Evolutionary conservation across 2,113 vertebrate genomes (phyloP).

Genomic region (Catharus minimus): DNA sequence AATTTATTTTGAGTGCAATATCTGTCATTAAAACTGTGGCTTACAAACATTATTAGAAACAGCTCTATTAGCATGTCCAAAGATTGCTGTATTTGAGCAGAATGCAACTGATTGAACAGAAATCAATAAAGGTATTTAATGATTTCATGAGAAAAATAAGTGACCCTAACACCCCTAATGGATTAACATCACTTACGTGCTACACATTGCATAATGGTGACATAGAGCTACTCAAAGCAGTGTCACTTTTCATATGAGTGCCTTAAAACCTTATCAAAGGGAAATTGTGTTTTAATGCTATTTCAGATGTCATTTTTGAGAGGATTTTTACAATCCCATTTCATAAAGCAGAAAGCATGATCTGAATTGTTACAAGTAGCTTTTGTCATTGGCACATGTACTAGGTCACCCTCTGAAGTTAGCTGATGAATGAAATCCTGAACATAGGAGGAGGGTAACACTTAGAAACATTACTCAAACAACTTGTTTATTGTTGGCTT

Average conservation of each 20-base stretch:
- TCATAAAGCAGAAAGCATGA: constrained; percentile 73
- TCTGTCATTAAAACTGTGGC: constrained; percentile 40
- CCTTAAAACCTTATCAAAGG: constrained; percentile 75
- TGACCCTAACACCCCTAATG: constrained; percentile 81
- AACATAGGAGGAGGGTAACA: not conserved
- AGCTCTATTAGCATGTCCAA: constrained; percentile 48
- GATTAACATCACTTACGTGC: constrained; percentile 74
- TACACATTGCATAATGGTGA: constrained; percentile 76
- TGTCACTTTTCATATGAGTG: constrained; percentile 75
- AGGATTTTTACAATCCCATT: constrained; percentile 77
- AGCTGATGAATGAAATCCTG: constrained; percentile 26
- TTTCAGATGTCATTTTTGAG: constrained; percentile 77
- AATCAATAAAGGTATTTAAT: constrained; percentile 83
- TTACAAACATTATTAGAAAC: constrained; percentile 41
- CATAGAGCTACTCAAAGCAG: constrained; percentile 63
- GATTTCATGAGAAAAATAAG: constrained; percentile 80
- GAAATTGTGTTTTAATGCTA: constrained; percentile 78
- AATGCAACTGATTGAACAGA: constrained; percentile 74
- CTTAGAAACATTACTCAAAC: not conserved
- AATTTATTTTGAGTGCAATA: constrained; percentile 42
- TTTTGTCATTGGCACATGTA: constrained; percentile 67
- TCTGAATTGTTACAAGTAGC: constrained; percentile 70
- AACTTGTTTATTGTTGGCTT: not conserved
- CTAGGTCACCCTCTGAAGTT: constrained; percentile 55
- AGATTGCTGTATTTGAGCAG: constrained; percentile 27